Base-by-base conservation (phyloP, 1,140 invertebrate genomes). In the Drosophila seguyi region DNA sequence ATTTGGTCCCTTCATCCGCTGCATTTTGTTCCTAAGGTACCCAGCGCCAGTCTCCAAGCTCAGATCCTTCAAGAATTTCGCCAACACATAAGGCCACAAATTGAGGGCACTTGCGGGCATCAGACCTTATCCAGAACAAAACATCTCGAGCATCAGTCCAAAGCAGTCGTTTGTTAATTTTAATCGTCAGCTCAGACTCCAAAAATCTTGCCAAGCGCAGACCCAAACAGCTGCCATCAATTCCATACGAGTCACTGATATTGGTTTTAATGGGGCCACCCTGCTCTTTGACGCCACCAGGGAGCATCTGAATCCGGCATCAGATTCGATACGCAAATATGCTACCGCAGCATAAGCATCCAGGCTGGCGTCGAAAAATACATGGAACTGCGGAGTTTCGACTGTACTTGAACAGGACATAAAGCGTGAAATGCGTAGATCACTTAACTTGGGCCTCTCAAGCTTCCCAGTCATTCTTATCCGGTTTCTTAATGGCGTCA, bases 131-230 rank as follows among this genome's bases (percentile, higher is more conserved):
- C 48, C 27, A 52, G 48, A 7, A 34, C n/a, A 34, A 14, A 20
- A 52, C 10, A 14, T 52, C 27, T 52, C 11, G n/a, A 20, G 27
- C 27, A 52, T 52, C 27, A 20, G 48, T 52, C 27, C 27, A 52
- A 13, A 52, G 8, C 18, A 52, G 20, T 5, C 42, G 42, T 8
- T 52, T 34, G 31, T 52, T n/a, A 31, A 52, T 52, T 1, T 20
- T 7, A 5, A n/a, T 20, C 18, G 27, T 11, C 29, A 31, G 27
- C 27, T 52, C 48, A 20, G n/a, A 31, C n/a, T 20, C 48, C 11
- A n/a, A n/a, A n/a, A n/a, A n/a, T 29, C 13, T 50, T 2, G n/a
- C n/a, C 8, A 52, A 3, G 6, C 27, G 48, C 25, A 52, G 7
- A 18, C 22, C 13, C 14, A 18, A 10, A 29, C 25, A 6, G 48